phyloP scores from a whole-genome alignment of 2,888 invertebrate genomes.

The Tribolium freemani region DNA sequence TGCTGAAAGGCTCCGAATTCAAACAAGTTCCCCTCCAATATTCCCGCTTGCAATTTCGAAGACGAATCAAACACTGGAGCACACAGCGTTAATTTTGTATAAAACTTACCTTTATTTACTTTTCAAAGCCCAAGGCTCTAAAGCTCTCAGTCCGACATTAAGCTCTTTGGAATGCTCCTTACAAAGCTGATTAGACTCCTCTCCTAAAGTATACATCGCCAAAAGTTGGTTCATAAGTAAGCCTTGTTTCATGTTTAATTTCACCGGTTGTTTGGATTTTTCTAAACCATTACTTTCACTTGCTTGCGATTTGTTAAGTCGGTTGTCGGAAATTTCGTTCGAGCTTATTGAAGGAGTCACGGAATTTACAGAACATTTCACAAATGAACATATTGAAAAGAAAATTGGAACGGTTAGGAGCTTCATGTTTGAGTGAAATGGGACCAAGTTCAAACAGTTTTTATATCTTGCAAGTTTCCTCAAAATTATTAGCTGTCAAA shows the following conservation, averaged over 20 bases:
- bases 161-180: slow-evolving; percentile 58
- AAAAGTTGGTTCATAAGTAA: slow-evolving; percentile 60
- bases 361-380: background rate
- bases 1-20: slow-evolving; percentile 69
- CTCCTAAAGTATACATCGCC: slow-evolving; percentile 53
- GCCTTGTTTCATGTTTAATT: slow-evolving; percentile 58
- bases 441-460: background rate
- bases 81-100: slow-evolving; percentile 11
- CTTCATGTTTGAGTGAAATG: slow-evolving; percentile 4
- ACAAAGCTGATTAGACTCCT: slow-evolving; percentile 52
- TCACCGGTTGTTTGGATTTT: slow-evolving; percentile 30
- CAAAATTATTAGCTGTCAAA: slow-evolving; percentile 18
- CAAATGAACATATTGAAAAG: slow-evolving; percentile 20
- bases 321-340: no score
- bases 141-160: slow-evolving; percentile 53
- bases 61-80: slow-evolving; percentile 69
- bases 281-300: background rate
- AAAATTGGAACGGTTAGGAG: slow-evolving; percentile 4
- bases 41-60: slow-evolving; percentile 68
- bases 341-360: background rate
- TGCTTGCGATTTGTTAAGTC: background rate
- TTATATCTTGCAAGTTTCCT: slow-evolving; percentile 10
- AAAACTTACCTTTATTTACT: slow-evolving; percentile 17
- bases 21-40: slow-evolving; percentile 66
- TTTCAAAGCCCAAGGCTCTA: slow-evolving; percentile 62